A percentile compares a stretch with the other conserved stretches of the same genome.
Evolutionary conservation across 2,888 invertebrate species (phyloP).

Genomic region (Leptopilina myrica): DNA sequence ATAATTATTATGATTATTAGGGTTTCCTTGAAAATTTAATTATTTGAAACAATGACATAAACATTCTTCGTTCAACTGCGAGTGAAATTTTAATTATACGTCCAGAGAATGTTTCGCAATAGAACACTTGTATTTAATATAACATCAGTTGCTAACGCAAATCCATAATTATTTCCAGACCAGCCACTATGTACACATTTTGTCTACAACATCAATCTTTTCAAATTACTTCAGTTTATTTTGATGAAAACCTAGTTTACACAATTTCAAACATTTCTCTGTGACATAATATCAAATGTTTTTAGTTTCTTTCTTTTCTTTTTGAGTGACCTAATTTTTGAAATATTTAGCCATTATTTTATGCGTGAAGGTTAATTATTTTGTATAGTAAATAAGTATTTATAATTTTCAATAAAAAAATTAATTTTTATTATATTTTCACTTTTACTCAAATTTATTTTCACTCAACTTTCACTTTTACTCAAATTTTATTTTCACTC

Average conservation of each 20-base stretch:
- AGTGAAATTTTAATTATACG: conserved; percentile 33
- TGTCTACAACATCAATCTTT: conserved; percentile 22
- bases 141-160: background rate
- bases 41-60: conserved; percentile 23
- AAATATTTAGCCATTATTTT: too few species aligned
- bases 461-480: too few species aligned
- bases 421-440: too few species aligned
- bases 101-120: conserved; percentile 17
- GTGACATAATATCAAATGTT: too few species aligned
- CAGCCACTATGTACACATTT: background rate
- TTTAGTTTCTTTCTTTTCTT: too few species aligned
- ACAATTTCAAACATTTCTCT: background rate
- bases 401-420: too few species aligned
- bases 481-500: too few species aligned
- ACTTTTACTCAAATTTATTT: too few species aligned
- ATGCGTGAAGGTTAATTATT: too few species aligned
- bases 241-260: conserved; percentile 1
- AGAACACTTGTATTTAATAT: conserved; percentile 22
- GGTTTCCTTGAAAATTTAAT: conserved; percentile 1
- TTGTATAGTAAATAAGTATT: too few species aligned
- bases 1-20: conserved; percentile 1
- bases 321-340: too few species aligned
- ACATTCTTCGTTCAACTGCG: background rate
- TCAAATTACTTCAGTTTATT: background rate
- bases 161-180: conserved; percentile 26